Base-by-base conservation (phyloP, 2,888 invertebrate genomes). In the Sarcophaga caerulescens region DNA sequence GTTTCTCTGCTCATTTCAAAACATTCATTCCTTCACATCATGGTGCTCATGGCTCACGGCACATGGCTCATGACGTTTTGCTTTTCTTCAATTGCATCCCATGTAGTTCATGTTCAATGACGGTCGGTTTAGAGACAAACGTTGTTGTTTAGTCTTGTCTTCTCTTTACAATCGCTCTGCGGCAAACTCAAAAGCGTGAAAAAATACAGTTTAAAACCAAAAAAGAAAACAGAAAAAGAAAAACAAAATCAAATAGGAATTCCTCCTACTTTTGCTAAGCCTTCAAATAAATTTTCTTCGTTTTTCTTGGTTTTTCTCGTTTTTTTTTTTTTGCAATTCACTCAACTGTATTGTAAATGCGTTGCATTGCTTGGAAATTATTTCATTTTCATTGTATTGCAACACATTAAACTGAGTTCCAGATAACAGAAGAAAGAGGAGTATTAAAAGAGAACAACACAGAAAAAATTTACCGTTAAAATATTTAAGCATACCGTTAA, bases 161-260 rank as follows among this genome's bases (percentile, higher is more conserved):
- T 45, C 12, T 25, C n/a, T 5, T 57, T 25, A 17, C 57, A 23
- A 12, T 66, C 59, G 44, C 59, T 71, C 71, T 85, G 82, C 85
- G 85, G 85, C 85, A 81, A 85, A 78, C 69, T 82, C 85, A 82
- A 81, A 78, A 81, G 85, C 85, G 82, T 85, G 82, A 78, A 85
- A 71, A 85, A 85, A 74, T 85, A 82, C 82, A 69, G 85, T 82
- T 85, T 81, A 81, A 81, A 85, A 65, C 17, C 25, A 69, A 75
- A 12, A 60, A 21, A 5, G 3, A 60, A 17, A 60, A 6, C 1
- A 0, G n/a, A 12, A 52, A 14, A 52, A 5, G 4, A 17, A 52
- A 17, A 52, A 77, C 23, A 21, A 77, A 70, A 77, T n/a, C 21
- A 63, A 52, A 66, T 62, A 21, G 45, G 19, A 11, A 60, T 11